phyloP scores from a whole-genome alignment of 2,797 vertebrate species.

The Varecia variegata region DNA sequence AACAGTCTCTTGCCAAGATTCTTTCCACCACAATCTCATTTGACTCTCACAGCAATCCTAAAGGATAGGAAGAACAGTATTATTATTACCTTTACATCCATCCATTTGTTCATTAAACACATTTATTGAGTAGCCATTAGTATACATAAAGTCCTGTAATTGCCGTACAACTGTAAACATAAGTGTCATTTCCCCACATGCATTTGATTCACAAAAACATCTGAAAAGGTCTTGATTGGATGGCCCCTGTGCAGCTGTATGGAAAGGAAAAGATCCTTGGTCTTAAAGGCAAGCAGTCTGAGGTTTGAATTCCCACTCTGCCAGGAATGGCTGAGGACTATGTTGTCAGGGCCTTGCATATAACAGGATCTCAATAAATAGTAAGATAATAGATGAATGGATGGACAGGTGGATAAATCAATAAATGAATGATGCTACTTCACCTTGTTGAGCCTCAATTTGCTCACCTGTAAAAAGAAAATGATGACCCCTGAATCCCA shows the following conservation, averaged over 20 bases:
- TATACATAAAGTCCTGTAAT: neutral
- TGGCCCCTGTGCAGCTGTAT: neutral
- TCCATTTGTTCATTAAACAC: neutral
- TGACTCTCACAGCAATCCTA: neutral
- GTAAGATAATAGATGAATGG: neutral
- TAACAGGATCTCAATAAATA: neutral
- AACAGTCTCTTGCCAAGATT: neutral
- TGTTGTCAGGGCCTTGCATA: neutral
- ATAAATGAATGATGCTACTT: neutral
- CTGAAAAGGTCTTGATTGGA: neutral
- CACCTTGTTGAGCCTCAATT: neutral
- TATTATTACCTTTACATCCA: neutral
- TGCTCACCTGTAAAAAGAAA: constrained; percentile 6
- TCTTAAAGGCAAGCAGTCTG: neutral
- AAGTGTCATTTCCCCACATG: neutral
- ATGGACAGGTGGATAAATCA: neutral
- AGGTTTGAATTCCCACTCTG: neutral
- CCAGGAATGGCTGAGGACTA: neutral
- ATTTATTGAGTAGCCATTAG: neutral
- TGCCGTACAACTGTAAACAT: neutral
- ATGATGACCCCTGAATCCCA: neutral
- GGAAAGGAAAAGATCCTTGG: neutral
- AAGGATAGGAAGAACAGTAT: neutral
- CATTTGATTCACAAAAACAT: constrained; percentile 17
- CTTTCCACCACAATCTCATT: constrained; percentile 23